Conservation (phyloP, 2,113 vertebrate genomes). For the Nothoprocta perdicaria region DNA sequence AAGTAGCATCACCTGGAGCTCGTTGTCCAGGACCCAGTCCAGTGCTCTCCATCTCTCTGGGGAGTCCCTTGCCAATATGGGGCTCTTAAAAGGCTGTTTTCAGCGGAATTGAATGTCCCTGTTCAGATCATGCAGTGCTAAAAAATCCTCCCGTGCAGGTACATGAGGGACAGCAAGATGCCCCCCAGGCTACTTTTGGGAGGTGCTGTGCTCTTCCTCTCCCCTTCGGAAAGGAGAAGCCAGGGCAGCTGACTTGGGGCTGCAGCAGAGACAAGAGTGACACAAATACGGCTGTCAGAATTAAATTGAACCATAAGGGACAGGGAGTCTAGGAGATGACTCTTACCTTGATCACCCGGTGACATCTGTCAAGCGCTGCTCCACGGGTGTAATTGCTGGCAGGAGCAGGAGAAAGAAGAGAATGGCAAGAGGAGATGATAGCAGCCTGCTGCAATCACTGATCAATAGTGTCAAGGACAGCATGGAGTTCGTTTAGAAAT, state of each 20-base stretch:
- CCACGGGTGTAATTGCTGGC: neutral
- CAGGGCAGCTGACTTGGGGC: fast-evolving
- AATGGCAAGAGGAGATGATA: neutral
- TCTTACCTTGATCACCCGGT: neutral
- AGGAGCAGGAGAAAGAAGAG: constrained; percentile 19
- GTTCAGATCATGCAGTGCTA: neutral
- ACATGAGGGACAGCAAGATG: neutral
- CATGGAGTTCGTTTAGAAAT: constrained; percentile 39
- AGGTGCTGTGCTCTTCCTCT: neutral
- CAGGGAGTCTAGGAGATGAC: neutral
- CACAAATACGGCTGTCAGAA: neutral
- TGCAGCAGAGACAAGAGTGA: neutral
- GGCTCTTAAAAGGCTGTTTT: neutral
- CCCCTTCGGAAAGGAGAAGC: neutral
- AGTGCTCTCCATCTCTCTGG: neutral
- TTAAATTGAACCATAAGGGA: constrained; percentile 17
- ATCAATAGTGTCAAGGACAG: constrained; percentile 56
- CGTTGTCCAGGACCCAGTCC: neutral
- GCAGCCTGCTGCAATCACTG: constrained; percentile 37
- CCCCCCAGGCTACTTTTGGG: neutral
- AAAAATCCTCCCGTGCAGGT: neutral
- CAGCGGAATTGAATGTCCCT: neutral
- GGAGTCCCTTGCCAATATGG: neutral
- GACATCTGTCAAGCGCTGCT: constrained; percentile 10
- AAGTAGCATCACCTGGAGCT: too few relatives aligned